Evolutionary conservation across 2,797 vertebrate genomes (phyloP).

Genomic region (Leuciscus waleckii): DNA sequence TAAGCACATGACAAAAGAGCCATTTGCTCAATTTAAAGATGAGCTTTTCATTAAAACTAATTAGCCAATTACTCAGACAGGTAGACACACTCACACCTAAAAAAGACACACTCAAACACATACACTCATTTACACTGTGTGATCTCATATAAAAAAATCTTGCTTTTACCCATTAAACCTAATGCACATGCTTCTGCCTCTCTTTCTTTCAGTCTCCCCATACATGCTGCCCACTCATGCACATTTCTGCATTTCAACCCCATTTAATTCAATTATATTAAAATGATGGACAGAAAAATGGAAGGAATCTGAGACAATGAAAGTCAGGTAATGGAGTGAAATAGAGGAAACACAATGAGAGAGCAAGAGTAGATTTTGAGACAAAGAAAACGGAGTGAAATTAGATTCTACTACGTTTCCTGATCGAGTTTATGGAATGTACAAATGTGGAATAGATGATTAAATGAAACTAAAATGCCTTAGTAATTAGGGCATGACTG

Average conservation of each 20-base stretch:
- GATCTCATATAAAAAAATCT: slow-evolving; percentile 32
- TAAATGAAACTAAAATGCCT: slow-evolving; percentile 13
- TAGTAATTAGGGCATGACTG: not conserved
- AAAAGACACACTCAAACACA: slow-evolving; percentile 30
- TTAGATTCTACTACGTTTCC: not conserved
- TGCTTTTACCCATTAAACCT: slow-evolving; percentile 58
- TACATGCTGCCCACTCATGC: slow-evolving; percentile 18
- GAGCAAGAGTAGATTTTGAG: not conserved
- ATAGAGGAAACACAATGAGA: slow-evolving; percentile 4
- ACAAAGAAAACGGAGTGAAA: slow-evolving; percentile 5
- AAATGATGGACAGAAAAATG: not conserved
- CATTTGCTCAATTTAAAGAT: slow-evolving; percentile 55
- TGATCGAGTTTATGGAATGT: slow-evolving; percentile 14
- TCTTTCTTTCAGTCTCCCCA: not conserved
- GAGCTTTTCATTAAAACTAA: slow-evolving; percentile 52
- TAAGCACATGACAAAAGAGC: slow-evolving; percentile 47
- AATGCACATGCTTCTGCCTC: slow-evolving; percentile 33
- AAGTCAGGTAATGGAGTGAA: slow-evolving; percentile 13
- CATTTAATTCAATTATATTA: slow-evolving; percentile 15
- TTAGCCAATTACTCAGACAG: slow-evolving; percentile 50
- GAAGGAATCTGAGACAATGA: slow-evolving; percentile 11
- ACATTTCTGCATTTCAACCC: slow-evolving; percentile 31
- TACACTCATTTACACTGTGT: slow-evolving; percentile 27
- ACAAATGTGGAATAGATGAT: not conserved
- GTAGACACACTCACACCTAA: slow-evolving; percentile 46